Evolutionary conservation across 2,888 invertebrate genomes (phyloP), one percentile per base, ranked within the genome.

Genomic region (Folsomia manolachei): DNA sequence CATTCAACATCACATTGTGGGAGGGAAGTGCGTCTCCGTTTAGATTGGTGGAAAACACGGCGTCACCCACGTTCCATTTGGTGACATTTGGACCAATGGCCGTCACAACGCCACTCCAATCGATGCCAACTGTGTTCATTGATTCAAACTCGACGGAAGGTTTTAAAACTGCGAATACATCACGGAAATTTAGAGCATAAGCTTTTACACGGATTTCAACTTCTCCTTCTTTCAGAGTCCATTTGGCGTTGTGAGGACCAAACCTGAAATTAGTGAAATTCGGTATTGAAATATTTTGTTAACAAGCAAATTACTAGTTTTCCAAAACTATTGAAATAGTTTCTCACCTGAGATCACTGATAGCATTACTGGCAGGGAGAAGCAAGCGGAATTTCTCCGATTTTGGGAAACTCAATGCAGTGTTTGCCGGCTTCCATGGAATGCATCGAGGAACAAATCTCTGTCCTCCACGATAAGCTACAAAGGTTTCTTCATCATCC

Each of bases 151-250:
- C 26, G 2, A 64, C 69, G 0, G 63, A 23, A 1, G 75, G 75
- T 19, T 75, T 75, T 0, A 75, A n/a, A 2, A 75, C 61, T 4
- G 21, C 71, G 1, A 75, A 63, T 14, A 75, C 27, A 27, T 75
- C 75, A 11, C 67, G 24, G 26, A 73, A 75, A 26, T 75, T 75
- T 0, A 75, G 56, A 19, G 73, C 71, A 2, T 60, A 71, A 11
- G 75, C 63, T 23, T 70, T 73, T 27, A 75, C 70, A 18, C 68
- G 66, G 52, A 73, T 27, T 60, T 75, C 75, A 4, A 75, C 63
- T 1, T 75, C 70, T 0, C 53, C 23, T 0, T 39, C 60, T 1
- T n/a, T 53, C 52, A 75, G 24, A 0, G n/a, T 19, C 2, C 4
- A 14, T 1, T 27, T 27, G 2, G 68, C 65, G 0, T 51, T 26